phyloP scores from a whole-genome alignment of 2,797 vertebrate species.

The Melanotaenia maccullochi region DNA sequence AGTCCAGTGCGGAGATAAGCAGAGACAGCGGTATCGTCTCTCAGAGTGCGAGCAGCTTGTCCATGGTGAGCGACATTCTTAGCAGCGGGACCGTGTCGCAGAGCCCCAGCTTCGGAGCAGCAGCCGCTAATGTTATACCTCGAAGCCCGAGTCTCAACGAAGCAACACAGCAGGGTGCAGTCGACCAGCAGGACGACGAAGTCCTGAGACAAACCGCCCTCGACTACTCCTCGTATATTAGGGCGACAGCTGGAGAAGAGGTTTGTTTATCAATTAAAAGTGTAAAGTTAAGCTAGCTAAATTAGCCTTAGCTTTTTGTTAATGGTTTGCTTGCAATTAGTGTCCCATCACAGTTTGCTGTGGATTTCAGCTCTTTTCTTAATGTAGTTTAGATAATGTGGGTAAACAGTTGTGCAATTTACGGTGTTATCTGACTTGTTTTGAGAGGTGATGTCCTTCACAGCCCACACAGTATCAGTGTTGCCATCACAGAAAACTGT shows the following conservation, averaged over 20 bases:
- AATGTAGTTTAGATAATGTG: not conserved
- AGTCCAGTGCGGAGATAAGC: slow-evolving; percentile 80
- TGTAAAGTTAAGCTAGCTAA: not conserved
- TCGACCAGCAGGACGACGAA: slow-evolving; percentile 70
- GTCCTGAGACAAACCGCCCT: slow-evolving; percentile 75
- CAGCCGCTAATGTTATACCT: slow-evolving; percentile 73
- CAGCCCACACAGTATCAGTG: not conserved
- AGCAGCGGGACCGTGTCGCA: slow-evolving; percentile 90
- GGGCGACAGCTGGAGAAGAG: slow-evolving; percentile 84
- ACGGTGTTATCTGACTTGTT: not conserved
- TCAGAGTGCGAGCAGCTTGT: slow-evolving; percentile 91
- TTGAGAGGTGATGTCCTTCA: not conserved
- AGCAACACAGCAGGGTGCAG: slow-evolving; percentile 50
- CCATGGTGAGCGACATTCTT: slow-evolving; percentile 85
- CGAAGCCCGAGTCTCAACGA: slow-evolving; percentile 71
- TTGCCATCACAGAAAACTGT: not conserved
- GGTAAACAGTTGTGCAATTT: not conserved
- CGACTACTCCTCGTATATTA: slow-evolving; percentile 85
- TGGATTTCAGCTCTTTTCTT: not conserved
- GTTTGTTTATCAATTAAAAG: slow-evolving; percentile 57
- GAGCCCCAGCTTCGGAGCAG: slow-evolving; percentile 89
- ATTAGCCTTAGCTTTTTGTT: slow-evolving; percentile 21
- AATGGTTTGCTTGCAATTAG: not conserved
- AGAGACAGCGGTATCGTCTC: slow-evolving; percentile 94
- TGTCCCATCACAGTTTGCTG: not conserved